Evolutionary conservation across 1,140 invertebrate genomes (phyloP).

Genomic region (Pseudomyrmex dendroicus): DNA sequence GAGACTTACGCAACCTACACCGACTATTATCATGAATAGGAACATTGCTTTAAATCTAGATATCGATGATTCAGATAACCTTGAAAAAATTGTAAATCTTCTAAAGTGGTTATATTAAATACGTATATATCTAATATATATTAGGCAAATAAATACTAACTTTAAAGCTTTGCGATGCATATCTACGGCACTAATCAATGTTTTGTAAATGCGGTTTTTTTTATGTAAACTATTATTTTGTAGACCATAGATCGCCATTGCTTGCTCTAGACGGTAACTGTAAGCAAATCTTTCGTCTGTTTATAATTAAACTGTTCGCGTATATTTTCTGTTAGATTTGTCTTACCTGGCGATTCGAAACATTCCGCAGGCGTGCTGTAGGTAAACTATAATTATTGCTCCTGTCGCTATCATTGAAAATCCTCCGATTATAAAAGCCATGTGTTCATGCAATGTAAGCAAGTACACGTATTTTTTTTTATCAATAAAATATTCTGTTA

Average conservation of each 20-base stretch:
- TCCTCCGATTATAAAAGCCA: background rate
- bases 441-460: background rate
- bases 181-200: conserved; percentile 10
- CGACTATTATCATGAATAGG: background rate
- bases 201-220: background rate
- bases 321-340: background rate
- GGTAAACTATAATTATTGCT: background rate
- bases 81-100: background rate
- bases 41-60: conserved; percentile 19
- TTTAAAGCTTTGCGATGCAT: conserved; percentile 21
- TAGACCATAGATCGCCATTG: background rate
- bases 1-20: background rate
- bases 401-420: background rate
- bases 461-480: background rate
- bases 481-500: background rate
- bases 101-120: background rate
- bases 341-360: conserved; percentile 20
- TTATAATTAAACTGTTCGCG: background rate
- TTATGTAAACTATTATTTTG: background rate
- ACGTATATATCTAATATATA: background rate
- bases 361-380: background rate
- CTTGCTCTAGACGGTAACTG: conserved; percentile 26
- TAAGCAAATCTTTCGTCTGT: background rate
- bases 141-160: background rate
- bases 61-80: background rate